Evolutionary conservation across 2,113 vertebrate genomes (phyloP).

Genomic region (Spheniscus mendiculus): DNA sequence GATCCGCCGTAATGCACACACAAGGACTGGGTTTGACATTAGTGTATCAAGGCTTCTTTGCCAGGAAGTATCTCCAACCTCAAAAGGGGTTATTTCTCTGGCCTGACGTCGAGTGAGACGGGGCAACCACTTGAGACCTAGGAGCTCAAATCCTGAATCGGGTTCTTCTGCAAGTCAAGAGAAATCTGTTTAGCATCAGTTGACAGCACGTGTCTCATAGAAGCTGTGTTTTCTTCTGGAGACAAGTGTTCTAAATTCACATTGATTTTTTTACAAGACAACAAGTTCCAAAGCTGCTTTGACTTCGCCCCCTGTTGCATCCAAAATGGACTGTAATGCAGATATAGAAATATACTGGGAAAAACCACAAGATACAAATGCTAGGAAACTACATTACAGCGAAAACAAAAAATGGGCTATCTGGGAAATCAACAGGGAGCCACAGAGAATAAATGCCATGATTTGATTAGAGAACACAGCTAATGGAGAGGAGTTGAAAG

Average conservation of each 20-base stretch:
- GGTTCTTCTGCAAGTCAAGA: conserved; percentile 35
- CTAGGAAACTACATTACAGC: not conserved
- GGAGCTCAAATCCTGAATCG: conserved; percentile 58
- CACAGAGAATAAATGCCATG: not conserved
- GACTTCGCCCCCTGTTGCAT: not conserved
- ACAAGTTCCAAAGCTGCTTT: not conserved
- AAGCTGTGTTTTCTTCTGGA: not conserved
- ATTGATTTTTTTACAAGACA: not conserved
- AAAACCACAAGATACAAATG: not conserved
- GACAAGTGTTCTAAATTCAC: not conserved
- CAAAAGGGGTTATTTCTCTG: conserved; percentile 74
- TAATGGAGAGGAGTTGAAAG: not conserved
- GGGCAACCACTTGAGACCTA: conserved; percentile 77
- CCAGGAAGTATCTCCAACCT: conserved; percentile 70
- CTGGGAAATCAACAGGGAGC: conserved; percentile 3
- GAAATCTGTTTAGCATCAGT: not conserved
- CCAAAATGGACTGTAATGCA: not conserved
- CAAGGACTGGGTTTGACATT: conserved; percentile 55
- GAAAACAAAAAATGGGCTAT: not conserved
- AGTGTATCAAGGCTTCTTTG: conserved; percentile 57
- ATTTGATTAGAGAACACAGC: conserved; percentile 1
- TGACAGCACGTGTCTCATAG: not conserved
- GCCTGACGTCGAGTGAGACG: conserved; percentile 69
- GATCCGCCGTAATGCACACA: conserved; percentile 50
- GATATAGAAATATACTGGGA: not conserved